Conservation (phyloP, 2,888 invertebrate species). For the Mactromeris polynyma region DNA sequence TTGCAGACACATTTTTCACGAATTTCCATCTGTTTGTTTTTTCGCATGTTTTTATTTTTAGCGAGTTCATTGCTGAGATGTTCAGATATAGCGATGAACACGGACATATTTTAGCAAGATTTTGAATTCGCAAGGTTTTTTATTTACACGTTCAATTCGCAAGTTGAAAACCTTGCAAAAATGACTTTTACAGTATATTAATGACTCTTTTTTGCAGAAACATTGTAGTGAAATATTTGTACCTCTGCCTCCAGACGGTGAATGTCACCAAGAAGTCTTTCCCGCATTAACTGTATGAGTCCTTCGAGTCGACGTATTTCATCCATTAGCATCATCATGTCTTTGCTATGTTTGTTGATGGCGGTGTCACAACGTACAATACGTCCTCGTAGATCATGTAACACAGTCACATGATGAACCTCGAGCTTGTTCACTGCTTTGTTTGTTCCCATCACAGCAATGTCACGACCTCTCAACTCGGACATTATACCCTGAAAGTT, state of each 20-base stretch:
- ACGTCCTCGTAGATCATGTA: conserved; percentile 85
- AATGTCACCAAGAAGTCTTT: conserved; percentile 78
- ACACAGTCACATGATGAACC: conserved; percentile 85
- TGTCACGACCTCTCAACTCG: conserved; percentile 81
- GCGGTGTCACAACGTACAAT: conserved; percentile 86
- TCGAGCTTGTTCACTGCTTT: conserved; percentile 85
- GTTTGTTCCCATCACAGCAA: conserved; percentile 80
- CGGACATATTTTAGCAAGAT: too few relatives aligned
- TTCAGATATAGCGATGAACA: too few relatives aligned
- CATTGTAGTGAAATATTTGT: too few relatives aligned
- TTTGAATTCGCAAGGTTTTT: too few relatives aligned
- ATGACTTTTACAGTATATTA: too few relatives aligned
- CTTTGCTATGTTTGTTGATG: conserved; percentile 82
- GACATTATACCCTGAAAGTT: conserved; percentile 82
- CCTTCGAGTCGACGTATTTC: conserved; percentile 79
- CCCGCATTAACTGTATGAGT: conserved; percentile 78
- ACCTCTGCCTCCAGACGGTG: conserved; percentile 85
- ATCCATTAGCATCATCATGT: conserved; percentile 80
- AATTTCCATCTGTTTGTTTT: too few relatives aligned
- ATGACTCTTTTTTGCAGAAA: too few relatives aligned
- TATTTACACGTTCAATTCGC: too few relatives aligned
- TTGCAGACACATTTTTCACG: too few relatives aligned
- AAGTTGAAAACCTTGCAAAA: too few relatives aligned
- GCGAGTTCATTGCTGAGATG: too few relatives aligned
- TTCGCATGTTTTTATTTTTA: too few relatives aligned